A percentile compares a stretch with the other conserved stretches of the same genome.
phyloP scores from a whole-genome alignment of 2,888 invertebrate genomes.

The Acanthopleura granulata region DNA sequence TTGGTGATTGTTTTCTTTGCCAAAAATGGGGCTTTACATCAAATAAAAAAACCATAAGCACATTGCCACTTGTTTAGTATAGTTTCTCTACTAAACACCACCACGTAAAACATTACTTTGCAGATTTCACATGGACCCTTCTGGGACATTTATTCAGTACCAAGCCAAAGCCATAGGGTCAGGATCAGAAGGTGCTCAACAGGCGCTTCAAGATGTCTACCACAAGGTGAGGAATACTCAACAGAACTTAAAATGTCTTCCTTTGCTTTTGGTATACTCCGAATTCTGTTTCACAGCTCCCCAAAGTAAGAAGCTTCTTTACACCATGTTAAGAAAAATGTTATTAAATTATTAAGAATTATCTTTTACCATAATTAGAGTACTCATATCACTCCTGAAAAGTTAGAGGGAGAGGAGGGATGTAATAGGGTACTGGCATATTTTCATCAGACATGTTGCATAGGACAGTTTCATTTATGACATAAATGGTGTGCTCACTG shows the following conservation, averaged over 20 bases:
- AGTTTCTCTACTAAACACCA: not conserved
- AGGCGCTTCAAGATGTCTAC: constrained; percentile 84
- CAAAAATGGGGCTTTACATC: no score
- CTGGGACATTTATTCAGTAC: constrained; percentile 97
- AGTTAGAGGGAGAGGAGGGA: no score
- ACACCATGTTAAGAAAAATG: no score
- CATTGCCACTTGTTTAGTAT: not conserved
- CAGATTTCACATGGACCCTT: constrained; percentile 95
- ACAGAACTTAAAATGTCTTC: not conserved
- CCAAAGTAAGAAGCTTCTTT: not conserved
- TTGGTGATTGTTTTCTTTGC: no score
- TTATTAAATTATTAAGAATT: no score
- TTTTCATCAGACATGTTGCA: no score
- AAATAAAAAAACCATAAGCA: no score
- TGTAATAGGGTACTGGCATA: no score
- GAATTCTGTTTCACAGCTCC: not conserved
- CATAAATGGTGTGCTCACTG: no score
- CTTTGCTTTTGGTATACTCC: not conserved
- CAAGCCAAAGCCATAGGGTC: constrained; percentile 99
- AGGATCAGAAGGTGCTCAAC: constrained; percentile 99
- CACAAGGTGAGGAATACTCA: constrained; percentile 70
- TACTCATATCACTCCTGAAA: no score
- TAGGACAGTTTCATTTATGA: no score
- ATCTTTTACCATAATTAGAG: no score
- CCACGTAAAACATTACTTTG: not conserved